A percentile compares a stretch with the other conserved stretches of the same genome.
phyloP scores from a whole-genome alignment of 2,888 invertebrate species.

The Cosmia pyralina region DNA sequence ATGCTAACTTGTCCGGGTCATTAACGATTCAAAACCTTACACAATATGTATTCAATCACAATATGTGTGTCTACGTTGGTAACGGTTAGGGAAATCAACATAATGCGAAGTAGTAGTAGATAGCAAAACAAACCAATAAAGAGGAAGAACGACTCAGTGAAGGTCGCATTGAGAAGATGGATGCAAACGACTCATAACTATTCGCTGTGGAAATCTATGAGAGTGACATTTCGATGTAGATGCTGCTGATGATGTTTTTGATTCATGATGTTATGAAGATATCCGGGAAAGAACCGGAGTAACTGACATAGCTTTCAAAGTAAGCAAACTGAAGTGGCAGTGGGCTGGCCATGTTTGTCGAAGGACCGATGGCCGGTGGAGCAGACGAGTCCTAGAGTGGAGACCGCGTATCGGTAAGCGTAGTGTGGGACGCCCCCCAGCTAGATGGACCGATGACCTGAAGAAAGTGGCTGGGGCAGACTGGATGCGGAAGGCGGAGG shows the following conservation, averaged over 20 bases:
- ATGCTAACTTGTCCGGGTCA: background rate
- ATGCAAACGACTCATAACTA: conserved; percentile 3
- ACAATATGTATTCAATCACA: background rate
- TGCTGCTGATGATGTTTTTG: background rate
- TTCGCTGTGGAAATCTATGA: background rate
- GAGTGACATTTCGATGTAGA: background rate
- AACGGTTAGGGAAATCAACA: background rate
- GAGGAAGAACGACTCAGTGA: conserved; percentile 2
- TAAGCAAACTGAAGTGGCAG: too few species aligned
- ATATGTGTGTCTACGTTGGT: background rate
- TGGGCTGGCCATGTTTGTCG: too few species aligned
- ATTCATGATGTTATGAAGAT: background rate
- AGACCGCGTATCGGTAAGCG: too few species aligned
- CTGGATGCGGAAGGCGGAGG: too few species aligned
- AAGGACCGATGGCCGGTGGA: too few species aligned
- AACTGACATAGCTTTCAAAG: too few species aligned
- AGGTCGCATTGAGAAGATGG: conserved; percentile 14
- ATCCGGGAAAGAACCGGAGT: too few species aligned
- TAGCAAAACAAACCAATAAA: conserved; percentile 14
- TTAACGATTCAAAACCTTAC: conserved; percentile 3
- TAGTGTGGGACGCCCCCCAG: too few species aligned
- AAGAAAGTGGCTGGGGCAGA: too few species aligned
- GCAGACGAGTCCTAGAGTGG: too few species aligned
- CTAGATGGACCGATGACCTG: too few species aligned
- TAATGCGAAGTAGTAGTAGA: background rate